These are phyloP conservation scores for Magallana nippona DNA, from an alignment of 2,888 invertebrate species.

Conservation along the genomic window DNA sequence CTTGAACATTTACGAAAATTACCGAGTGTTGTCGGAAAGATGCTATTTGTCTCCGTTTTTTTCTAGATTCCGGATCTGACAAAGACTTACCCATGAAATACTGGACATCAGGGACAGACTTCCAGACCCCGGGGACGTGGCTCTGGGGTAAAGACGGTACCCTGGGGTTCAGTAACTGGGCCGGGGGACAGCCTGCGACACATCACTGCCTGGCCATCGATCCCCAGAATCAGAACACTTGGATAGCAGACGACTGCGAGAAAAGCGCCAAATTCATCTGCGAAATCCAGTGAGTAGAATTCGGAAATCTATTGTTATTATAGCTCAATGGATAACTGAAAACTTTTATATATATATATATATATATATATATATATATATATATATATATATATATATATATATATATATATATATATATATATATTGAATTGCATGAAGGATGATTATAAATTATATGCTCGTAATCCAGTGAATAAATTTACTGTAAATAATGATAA, in stretches of 20 bases:
- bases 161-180: constrained; percentile 11
- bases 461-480: too few species aligned
- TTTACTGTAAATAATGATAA: too few species aligned
- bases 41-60: background rate
- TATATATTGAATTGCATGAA: too few species aligned
- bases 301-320: too few species aligned
- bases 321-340: too few species aligned
- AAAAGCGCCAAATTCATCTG: background rate
- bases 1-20: too few species aligned
- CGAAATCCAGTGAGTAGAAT: constrained; percentile 13
- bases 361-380: too few species aligned
- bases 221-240: background rate
- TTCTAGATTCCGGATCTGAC: background rate
- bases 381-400: too few species aligned
- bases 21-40: background rate
- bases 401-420: too few species aligned
- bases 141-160: constrained; percentile 10
- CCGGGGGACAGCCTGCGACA: constrained; percentile 7
- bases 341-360: too few species aligned
- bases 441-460: too few species aligned
- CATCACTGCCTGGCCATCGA: constrained; percentile 15
- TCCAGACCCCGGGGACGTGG: background rate
- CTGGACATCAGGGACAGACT: constrained; percentile 13
- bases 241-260: constrained; percentile 5
- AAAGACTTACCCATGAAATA: background rate